Percentiles rank a stretch among this genome's conserved stretches.
Evolutionary conservation across 2,113 vertebrate genomes (phyloP).

Genomic region (Microtus pennsylvanicus): DNA sequence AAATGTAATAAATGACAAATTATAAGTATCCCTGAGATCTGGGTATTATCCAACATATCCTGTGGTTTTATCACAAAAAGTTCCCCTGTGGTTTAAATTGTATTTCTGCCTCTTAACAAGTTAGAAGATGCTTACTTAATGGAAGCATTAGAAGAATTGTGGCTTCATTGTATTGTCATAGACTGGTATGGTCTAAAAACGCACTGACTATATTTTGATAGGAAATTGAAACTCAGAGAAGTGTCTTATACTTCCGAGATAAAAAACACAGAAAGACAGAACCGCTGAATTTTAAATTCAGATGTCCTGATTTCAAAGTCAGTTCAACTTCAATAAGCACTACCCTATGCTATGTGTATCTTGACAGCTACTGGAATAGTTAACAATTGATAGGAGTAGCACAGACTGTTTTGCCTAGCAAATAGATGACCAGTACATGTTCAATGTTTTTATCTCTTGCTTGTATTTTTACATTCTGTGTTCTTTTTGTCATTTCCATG

Average conservation of each 20-base stretch:
- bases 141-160: neutral
- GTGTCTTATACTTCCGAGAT: neutral
- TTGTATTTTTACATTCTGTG: neutral
- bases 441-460: neutral
- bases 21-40: slow-evolving; percentile 1
- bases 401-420: slow-evolving; percentile 24
- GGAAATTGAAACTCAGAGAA: slow-evolving; percentile 8
- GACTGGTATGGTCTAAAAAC: neutral
- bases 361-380: slow-evolving; percentile 18
- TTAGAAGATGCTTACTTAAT: neutral
- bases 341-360: neutral
- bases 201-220: neutral
- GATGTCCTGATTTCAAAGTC: slow-evolving; percentile 21
- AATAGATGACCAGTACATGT: neutral
- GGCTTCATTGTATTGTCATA: slow-evolving; percentile 23
- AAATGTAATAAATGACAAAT: neutral
- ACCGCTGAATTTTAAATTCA: neutral
- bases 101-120: slow-evolving; percentile 27
- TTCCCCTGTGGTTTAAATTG: slow-evolving; percentile 15
- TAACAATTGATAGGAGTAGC: neutral
- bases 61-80: neutral
- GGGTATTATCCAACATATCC: neutral
- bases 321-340: neutral
- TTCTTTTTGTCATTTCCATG: neutral
- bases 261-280: neutral